Evolutionary conservation across 2,888 invertebrate genomes (phyloP), one percentile per base, ranked within the genome.

Genomic region (Drosophila emarginata): DNA sequence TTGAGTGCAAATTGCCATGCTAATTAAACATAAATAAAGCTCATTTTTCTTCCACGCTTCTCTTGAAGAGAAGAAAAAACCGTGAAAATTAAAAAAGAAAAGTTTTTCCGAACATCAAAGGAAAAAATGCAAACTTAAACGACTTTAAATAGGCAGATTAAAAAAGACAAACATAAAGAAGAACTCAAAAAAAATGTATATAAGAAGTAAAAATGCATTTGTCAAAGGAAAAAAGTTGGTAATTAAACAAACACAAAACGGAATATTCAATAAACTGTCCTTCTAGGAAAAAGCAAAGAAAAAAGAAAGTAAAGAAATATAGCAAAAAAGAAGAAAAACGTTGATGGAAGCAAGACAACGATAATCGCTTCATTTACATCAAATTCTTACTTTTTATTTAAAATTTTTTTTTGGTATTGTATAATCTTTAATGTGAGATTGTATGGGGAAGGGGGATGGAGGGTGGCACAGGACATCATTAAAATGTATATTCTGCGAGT

Each of bases 211-310:
- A 61, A 76, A 71, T 76, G 67, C 70, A 78, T 74, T 82, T 80
- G 80, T 76, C 83, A 79, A 80, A 69, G 79, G 32, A 45, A 83
- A 81, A 82, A 84, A 81, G 83, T 81, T 83, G 74, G 72, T 86
- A 85, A 85, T 85, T 86, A 85, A 85, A 79, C 87, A 85, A 87
- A 87, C 80, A 84, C 77, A 87, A 87, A 87, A 87, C 71, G 71
- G 79, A 81, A 84, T 84, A 77, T 80, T 86, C 84, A 87, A 87
- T 87, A 87, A 86, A 67, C 57, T 18, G 52, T 36, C 67, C 71
- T 57, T 72, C 28, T 12, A 57, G 45, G 21, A 50, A 63, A 61
- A 45, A 45, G 21, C 11, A 21, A 45, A 45, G 18, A 18, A 18
- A 14, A 45, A 21, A 3, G 11, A 26, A 58, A 70, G 26, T 57